Evolutionary conservation across 1,140 invertebrate genomes (phyloP), one percentile per base, ranked within the genome.

Genomic region (Leptopilina boulardi): DNA sequence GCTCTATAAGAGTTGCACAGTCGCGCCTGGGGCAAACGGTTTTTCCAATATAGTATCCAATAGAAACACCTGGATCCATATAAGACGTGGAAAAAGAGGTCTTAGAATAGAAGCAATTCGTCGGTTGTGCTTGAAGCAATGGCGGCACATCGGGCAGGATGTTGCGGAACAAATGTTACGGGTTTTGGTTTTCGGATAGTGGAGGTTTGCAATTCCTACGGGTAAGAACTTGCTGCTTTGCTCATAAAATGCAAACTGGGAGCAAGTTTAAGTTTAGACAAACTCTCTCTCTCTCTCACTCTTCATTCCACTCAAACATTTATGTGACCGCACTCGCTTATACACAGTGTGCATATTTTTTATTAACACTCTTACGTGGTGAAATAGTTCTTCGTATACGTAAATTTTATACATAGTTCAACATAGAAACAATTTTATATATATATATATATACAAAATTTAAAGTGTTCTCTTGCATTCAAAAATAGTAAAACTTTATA

Each of bases 161-260:
- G 59, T 51, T 72, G 75, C 74, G 75, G 77, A 76, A 82, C 82
- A 83, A 86, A 87, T 87, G 83, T 85, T 83, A 87, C 82, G 87
- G 82, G 82, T 75, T 82, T 84, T 80, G 80, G 82, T 87, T 87
- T 82, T 73, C 82, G 59, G 59, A 71, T n/a, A n/a, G n/a, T n/a
- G n/a, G 81, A 78, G 75, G 78, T 38, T 38, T 71, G 81, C 84
- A 84, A 87, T 83, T 83, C 75, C 82, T 77, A 77, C 80, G 82
- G 80, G 80, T 72, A 84, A 77, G 75, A 84, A 83, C 77, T 82
- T 79, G 87, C 84, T 73, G 74, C 76, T 78, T n/a, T 75, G 86
- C 82, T 87, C 87, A 81, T 88, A 88, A 88, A 88, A 88, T 88
- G 87, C 87, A 87, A 88, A 88, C 86, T 83, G 82, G 79, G 82